Percentiles rank a stretch among this genome's conserved stretches.
These are phyloP conservation scores for Agonum fuliginosum DNA, from an alignment of 2,888 invertebrate genomes.

Conservation along the genomic window DNA sequence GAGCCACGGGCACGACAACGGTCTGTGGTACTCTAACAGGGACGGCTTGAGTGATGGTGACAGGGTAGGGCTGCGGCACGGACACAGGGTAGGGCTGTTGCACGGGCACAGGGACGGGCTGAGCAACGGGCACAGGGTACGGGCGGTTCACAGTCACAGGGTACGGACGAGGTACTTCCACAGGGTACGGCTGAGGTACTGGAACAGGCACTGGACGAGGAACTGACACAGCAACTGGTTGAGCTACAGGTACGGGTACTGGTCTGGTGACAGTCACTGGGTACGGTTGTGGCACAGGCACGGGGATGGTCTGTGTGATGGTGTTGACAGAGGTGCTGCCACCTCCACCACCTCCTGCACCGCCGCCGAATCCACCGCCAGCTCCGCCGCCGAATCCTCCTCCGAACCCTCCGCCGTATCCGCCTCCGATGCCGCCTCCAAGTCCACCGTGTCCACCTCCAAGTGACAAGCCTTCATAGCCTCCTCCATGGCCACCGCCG, in stretches of 20 bases:
- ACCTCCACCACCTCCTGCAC: slow-evolving; percentile 43
- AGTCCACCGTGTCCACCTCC: slow-evolving; percentile 20
- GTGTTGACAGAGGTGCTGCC: slow-evolving; percentile 53
- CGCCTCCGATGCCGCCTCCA: slow-evolving; percentile 23
- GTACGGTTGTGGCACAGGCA: slow-evolving; percentile 60
- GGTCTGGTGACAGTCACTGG: slow-evolving; percentile 58
- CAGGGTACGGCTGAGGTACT: slow-evolving; percentile 52
- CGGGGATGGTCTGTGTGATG: slow-evolving; percentile 59
- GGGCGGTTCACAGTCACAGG: slow-evolving; percentile 56
- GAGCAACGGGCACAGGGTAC: slow-evolving; percentile 58
- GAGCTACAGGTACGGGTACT: slow-evolving; percentile 57
- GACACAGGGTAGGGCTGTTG: slow-evolving; percentile 31
- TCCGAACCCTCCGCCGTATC: slow-evolving; percentile 45
- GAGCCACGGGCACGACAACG: slow-evolving; percentile 52
- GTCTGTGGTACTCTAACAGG: slow-evolving; percentile 60
- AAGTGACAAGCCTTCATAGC: slow-evolving; percentile 2
- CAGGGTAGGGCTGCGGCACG: slow-evolving; percentile 59
- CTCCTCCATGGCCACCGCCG: slow-evolving; percentile 23
- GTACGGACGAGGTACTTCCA: slow-evolving; percentile 53
- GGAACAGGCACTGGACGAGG: slow-evolving; percentile 58
- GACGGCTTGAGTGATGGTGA: slow-evolving; percentile 57
- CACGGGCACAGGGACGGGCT: slow-evolving; percentile 52
- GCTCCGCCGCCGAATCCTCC: slow-evolving; percentile 52
- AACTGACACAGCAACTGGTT: slow-evolving; percentile 55
- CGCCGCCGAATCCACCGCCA: slow-evolving; percentile 50